Conservation (phyloP, 2,888 invertebrate species). For the Myopa testacea region DNA sequence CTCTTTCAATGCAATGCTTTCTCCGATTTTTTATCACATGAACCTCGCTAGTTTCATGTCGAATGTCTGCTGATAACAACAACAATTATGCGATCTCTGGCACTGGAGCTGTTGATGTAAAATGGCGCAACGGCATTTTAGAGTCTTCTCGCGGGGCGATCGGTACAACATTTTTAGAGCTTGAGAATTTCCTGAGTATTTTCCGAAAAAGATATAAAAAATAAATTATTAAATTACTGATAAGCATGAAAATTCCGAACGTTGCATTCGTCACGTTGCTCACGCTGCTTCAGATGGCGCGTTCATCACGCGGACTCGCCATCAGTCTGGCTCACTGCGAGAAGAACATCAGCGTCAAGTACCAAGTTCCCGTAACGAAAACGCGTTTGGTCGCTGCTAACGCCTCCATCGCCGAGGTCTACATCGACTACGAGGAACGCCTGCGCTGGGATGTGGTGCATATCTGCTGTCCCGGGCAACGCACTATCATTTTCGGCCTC, state of each 20-base stretch:
- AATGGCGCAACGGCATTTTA: constrained; percentile 6
- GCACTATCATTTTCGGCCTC: constrained; percentile 57
- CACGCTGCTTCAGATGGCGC: background rate
- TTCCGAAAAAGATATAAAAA: background rate
- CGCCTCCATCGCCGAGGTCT: constrained; percentile 46
- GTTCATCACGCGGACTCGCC: constrained; percentile 46
- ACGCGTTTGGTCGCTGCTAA: constrained; percentile 39
- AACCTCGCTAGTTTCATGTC: background rate
- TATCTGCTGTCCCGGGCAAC: constrained; percentile 57
- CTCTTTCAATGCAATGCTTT: too few species aligned
- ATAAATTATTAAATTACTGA: background rate
- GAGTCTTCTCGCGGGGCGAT: constrained; percentile 10
- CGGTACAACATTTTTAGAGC: background rate
- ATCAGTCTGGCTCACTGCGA: constrained; percentile 59
- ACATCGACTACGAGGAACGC: constrained; percentile 59
- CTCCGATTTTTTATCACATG: background rate
- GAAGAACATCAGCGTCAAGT: constrained; percentile 62
- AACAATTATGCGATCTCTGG: background rate
- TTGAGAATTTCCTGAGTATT: background rate
- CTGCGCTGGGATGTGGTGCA: constrained; percentile 57
- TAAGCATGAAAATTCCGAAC: background rate
- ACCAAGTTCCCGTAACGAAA: constrained; percentile 58
- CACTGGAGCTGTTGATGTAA: background rate
- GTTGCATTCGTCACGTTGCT: background rate
- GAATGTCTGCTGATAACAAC: background rate